phyloP scores from a whole-genome alignment of 2,888 invertebrate species.

The Amaurobius ferox region DNA sequence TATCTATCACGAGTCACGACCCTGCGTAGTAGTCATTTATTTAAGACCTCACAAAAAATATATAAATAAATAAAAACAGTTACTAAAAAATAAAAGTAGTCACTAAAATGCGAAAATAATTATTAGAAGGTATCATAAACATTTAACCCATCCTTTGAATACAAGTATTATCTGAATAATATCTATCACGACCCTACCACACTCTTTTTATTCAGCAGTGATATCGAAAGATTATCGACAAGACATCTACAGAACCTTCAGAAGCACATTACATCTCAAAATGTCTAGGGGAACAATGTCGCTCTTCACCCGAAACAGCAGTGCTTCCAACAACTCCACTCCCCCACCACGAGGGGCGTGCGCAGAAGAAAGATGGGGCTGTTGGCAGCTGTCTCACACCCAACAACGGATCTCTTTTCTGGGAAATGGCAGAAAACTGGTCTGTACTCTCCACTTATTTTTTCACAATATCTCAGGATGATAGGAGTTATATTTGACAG shows the following conservation, averaged over 20 bases:
- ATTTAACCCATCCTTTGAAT: too few relatives aligned
- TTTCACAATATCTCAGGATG: not conserved
- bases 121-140: too few relatives aligned
- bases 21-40: too few relatives aligned
- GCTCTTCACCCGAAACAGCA: not conserved
- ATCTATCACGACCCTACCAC: too few relatives aligned
- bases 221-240: not conserved
- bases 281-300: slow-evolving; percentile 2
- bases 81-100: too few relatives aligned
- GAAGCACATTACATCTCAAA: not conserved
- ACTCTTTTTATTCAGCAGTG: not conserved
- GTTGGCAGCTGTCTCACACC: not conserved
- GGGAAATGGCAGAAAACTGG: not conserved
- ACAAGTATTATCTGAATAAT: too few relatives aligned
- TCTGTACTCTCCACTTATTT: not conserved
- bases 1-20: too few relatives aligned
- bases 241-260: not conserved
- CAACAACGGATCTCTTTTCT: not conserved
- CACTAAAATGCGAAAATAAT: too few relatives aligned
- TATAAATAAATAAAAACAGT: too few relatives aligned
- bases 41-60: too few relatives aligned
- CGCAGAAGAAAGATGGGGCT: not conserved
- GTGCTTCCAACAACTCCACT: not conserved
- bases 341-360: not conserved
- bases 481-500: too few relatives aligned